Conservation (phyloP, 1,140 invertebrate species). For the Amyelois transitella region DNA sequence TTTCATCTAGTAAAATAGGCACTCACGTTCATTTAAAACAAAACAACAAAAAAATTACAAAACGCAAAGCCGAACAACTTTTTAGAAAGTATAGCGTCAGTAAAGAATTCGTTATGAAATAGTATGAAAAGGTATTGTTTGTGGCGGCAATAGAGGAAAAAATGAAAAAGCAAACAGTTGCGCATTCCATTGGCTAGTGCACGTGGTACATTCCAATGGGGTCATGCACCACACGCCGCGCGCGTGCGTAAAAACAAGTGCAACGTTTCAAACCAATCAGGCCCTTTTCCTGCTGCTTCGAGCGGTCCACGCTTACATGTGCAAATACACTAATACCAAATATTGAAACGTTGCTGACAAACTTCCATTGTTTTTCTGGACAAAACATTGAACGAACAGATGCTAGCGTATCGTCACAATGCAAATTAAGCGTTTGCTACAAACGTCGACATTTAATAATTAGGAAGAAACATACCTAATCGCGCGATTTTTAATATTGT, state of each 20-base stretch:
- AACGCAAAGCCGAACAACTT: slow-evolving; percentile 27
- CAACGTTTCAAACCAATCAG: slow-evolving; percentile 26
- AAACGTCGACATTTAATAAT: too few relatives aligned
- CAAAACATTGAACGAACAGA: not conserved
- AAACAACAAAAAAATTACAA: slow-evolving; percentile 31
- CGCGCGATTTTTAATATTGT: too few relatives aligned
- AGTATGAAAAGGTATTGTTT: slow-evolving; percentile 62
- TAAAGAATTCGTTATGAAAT: slow-evolving; percentile 51
- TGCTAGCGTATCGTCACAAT: too few relatives aligned
- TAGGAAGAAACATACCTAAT: too few relatives aligned
- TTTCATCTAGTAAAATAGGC: not conserved
- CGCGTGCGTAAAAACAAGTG: slow-evolving; percentile 64
- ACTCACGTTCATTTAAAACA: slow-evolving; percentile 10
- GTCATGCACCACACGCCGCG: slow-evolving; percentile 63
- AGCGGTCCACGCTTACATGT: slow-evolving; percentile 1
- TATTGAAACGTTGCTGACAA: not conserved
- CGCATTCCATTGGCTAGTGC: slow-evolving; percentile 67
- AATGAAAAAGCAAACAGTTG: slow-evolving; percentile 68
- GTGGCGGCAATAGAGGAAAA: slow-evolving; percentile 39
- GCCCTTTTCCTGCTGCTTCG: slow-evolving; percentile 19
- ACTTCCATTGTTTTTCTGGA: not conserved
- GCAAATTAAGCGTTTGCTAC: too few relatives aligned
- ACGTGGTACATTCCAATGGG: slow-evolving; percentile 68
- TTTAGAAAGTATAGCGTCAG: slow-evolving; percentile 45
- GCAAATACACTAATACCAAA: not conserved